A percentile compares a stretch with the other conserved stretches of the same genome.
phyloP scores from a whole-genome alignment of 64 coral and sea anemone species.

The Cladopsammia gracilis region DNA sequence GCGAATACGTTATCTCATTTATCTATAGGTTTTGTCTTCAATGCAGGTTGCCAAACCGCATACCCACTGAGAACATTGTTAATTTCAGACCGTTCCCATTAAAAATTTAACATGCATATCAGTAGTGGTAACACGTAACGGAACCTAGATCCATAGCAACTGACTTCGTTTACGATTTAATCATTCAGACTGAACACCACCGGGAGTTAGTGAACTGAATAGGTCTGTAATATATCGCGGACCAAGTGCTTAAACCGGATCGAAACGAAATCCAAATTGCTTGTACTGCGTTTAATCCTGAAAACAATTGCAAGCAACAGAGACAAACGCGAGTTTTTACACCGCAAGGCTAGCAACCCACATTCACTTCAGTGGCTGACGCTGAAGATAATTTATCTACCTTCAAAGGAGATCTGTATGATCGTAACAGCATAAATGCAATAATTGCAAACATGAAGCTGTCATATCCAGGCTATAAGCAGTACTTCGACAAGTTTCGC shows the following conservation, averaged over 20 bases:
- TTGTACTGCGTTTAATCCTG: no score
- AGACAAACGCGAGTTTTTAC: no score
- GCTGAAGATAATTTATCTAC: no score
- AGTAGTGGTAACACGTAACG: background rate
- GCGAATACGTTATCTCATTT: background rate
- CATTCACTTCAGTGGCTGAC: no score
- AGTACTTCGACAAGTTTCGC: conserved; percentile 6
- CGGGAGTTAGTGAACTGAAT: no score
- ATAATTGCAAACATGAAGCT: conserved; percentile 7
- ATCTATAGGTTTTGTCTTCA: background rate
- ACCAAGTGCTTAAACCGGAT: no score
- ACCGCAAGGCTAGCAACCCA: no score
- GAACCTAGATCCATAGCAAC: conserved; percentile 7
- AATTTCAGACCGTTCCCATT: conserved; percentile 7
- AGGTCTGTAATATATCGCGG: no score
- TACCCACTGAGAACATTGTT: conserved; percentile 22
- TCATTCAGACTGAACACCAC: background rate
- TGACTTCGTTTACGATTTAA: background rate
- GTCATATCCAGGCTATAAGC: conserved; percentile 20
- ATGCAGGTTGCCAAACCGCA: background rate
- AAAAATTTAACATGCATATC: conserved; percentile 15
- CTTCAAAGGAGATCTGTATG: no score
- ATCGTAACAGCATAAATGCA: background rate
- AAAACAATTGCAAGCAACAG: no score
- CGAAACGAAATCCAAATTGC: no score